Base-by-base conservation (phyloP, 2,113 vertebrate species). In the Myotis davidii region DNA sequence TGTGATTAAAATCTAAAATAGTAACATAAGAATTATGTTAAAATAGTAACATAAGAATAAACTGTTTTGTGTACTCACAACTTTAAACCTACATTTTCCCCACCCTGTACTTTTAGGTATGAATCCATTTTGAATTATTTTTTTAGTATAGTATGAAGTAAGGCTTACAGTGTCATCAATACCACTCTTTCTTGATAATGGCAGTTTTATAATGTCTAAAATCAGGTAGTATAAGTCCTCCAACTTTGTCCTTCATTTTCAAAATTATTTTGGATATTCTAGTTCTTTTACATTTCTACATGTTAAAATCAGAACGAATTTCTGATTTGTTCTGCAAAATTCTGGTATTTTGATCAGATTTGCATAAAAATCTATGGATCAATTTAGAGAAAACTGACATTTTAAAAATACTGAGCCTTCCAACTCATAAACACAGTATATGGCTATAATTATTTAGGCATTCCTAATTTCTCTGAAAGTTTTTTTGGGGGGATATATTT, bases 1-100 rank as follows among this genome's bases (percentile, higher is more conserved):
- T 78, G 23, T 74, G 11, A 91, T 94, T 97, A 86, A 94, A 65
- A 65, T 65, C n/a, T 34, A 69, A n/a, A 69, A 20, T 18, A 69
- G n/a, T 34, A 69, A 69, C 29, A 65, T 12, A 65, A 65, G 14
- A 65, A 65, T 65, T n/a, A n/a, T n/a, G n/a, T n/a, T 34, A 69
- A n/a, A 69, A 20, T 18, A 69, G n/a, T 34, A 69, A 69, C 29
- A 65, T 12, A 65, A 65, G 14, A 65, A 65, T 65, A 65, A 65
- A 69, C 65, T 69, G n/a, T 69, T 69, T 34, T 34, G 32, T 69
- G 32, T 69, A 69, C 13, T 32, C 64, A 65, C 39, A 45, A 18
- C 27, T 74, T 16, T 74, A 48, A 74, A 48, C 25, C 72, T 74
- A 29, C 8, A 17, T 74, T 48, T 48, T 27, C 14, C 14, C 27